Percentiles rank a stretch among this genome's conserved stretches.
phyloP scores from a whole-genome alignment of 2,113 vertebrate genomes.

The Podarcis muralis region DNA sequence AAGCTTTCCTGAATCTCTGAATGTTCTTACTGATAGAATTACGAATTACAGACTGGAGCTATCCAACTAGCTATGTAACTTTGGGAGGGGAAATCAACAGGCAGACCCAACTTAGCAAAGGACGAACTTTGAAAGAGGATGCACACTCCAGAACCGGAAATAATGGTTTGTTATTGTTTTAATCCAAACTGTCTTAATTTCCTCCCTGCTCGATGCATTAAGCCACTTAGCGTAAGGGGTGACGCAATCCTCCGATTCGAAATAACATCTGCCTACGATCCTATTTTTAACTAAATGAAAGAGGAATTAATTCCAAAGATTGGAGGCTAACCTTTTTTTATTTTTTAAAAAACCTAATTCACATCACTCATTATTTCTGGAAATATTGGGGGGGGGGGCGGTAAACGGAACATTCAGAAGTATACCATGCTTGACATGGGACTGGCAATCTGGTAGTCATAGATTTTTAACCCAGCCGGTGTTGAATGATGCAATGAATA shows the following conservation, averaged over 20 bases:
- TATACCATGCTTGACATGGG: background rate
- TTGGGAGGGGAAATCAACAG: background rate
- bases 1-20: background rate
- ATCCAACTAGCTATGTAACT: background rate
- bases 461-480: background rate
- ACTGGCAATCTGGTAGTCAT: background rate
- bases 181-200: conserved; percentile 14
- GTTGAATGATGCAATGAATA: too few relatives aligned
- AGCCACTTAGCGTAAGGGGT: background rate
- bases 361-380: background rate
- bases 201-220: background rate
- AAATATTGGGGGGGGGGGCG: background rate
- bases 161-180: conserved; percentile 6
- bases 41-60: background rate
- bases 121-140: background rate
- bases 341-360: background rate
- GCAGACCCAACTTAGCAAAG: conserved; percentile 1
- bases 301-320: background rate
- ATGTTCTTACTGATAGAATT: background rate
- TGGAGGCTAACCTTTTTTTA: background rate
- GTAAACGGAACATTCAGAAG: background rate
- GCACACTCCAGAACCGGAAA: background rate
- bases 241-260: conserved; percentile 10
- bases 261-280: background rate
- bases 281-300: background rate